Base-by-base conservation (phyloP, 2,888 invertebrate genomes). In the Polydesmus complanatus region DNA sequence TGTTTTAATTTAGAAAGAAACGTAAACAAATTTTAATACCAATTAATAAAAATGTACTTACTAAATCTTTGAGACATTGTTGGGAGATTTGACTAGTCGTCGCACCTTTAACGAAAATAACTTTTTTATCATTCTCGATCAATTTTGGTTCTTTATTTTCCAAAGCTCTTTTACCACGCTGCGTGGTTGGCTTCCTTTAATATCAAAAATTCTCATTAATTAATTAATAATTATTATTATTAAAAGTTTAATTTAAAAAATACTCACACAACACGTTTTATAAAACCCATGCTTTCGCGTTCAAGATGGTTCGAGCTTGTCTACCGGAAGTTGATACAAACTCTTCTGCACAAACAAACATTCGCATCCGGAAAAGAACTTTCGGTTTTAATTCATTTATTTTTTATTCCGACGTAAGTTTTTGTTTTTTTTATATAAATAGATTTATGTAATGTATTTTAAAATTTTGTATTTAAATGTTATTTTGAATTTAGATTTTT, bases 121-220 rank as follows among this genome's bases (percentile, higher is more conserved):
- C 82, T 69, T 81, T 83, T 71, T 96, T 95, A 0, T 85, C 80
- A 67, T 88, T 86, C 78, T 97, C 97, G 63, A 88, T 79, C 0
- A 94, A 74, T 73, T 95, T 90, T 0, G 96, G 88, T 69, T 88
- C 93, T 66, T 84, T 81, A 14, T 84, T 82, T 58, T 86, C 77
- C 57, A 97, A 75, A 19, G 85, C 82, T 68, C 88, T 85, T 73
- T 94, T 95, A 22, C 91, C 93, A 72, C 83, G 86, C 54, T 86
- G 85, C 55, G 91, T 92, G 68, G 84, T 88, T 0, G 94, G 88
- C 78, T 93, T 93, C 66, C 92, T 93, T 73, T 18, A 66, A 60
- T 1, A 78, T 76, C 70, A 64, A 56, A 56, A 56, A 60, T 26
- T 62, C 27, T 58, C 21, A 57, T 54, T 56, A 58, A 3, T 47